These are phyloP conservation scores for Halichoeres trimaculatus DNA, from an alignment of 2,113 vertebrate genomes.

Conservation along the genomic window DNA sequence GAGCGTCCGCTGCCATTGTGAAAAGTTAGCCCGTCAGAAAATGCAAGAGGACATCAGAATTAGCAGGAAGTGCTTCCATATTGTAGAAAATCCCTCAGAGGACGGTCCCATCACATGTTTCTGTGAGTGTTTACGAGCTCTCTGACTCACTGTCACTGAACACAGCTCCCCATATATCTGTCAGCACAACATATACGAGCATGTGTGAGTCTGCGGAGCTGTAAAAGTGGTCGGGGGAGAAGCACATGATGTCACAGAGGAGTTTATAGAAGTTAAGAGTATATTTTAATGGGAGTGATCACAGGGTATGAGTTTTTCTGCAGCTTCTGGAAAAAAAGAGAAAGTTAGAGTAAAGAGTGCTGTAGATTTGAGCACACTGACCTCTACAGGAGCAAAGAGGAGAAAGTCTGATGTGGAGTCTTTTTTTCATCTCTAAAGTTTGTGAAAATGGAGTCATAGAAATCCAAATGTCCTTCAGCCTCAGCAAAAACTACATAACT, in stretches of 20 bases:
- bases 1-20: constrained; percentile 33
- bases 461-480: too few species aligned
- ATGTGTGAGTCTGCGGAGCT: constrained; percentile 24
- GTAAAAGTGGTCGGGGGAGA: constrained; percentile 41
- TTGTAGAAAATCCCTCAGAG: background rate
- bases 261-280: constrained; percentile 6
- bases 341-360: background rate
- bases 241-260: constrained; percentile 46
- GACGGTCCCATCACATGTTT: constrained; percentile 43
- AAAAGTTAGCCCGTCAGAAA: constrained; percentile 45
- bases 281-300: constrained; percentile 15
- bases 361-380: constrained; percentile 43
- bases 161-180: constrained; percentile 58
- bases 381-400: constrained; percentile 45
- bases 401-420: too few species aligned
- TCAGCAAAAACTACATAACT: too few species aligned
- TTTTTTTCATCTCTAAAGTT: too few species aligned
- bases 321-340: background rate
- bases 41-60: constrained; percentile 44
- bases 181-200: constrained; percentile 46
- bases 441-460: too few species aligned
- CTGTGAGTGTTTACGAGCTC: constrained; percentile 59
- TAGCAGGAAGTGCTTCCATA: constrained; percentile 8
- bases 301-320: constrained; percentile 13
- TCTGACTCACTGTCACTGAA: constrained; percentile 27